Conservation (phyloP, 2,888 invertebrate genomes). For the Tipula helvola region DNA sequence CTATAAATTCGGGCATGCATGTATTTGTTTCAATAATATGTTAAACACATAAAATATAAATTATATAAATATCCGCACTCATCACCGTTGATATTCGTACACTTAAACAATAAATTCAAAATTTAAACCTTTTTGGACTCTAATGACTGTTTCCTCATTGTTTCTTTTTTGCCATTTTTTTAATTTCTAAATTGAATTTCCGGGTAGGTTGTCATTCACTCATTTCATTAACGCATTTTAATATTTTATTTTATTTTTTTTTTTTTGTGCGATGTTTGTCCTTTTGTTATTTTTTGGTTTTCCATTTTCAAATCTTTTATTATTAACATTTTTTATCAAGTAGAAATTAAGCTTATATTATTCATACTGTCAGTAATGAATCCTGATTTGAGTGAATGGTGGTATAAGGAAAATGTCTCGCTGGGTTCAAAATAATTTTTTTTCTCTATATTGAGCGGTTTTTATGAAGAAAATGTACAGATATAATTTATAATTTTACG, state of each 20-base stretch:
- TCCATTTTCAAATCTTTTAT: not conserved
- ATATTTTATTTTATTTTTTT: not conserved
- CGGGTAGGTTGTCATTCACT: constrained; percentile 6
- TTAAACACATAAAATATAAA: too few relatives aligned
- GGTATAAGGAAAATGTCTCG: not conserved
- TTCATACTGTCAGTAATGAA: not conserved
- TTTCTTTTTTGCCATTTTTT: not conserved
- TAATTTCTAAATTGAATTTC: constrained; percentile 8
- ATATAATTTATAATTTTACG: not conserved
- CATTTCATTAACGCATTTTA: not conserved
- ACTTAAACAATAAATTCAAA: not conserved
- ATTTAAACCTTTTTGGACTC: not conserved
- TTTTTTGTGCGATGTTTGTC: not conserved
- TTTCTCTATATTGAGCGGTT: not conserved
- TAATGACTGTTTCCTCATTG: not conserved
- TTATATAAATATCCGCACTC: not conserved
- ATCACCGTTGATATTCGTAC: too few relatives aligned
- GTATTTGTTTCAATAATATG: too few relatives aligned
- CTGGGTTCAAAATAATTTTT: not conserved
- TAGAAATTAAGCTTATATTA: not conserved
- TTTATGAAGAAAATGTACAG: not conserved
- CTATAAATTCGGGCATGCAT: too few relatives aligned
- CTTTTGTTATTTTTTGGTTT: not conserved
- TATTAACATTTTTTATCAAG: not conserved
- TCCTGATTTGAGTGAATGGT: not conserved